Evolutionary conservation across 1,140 invertebrate species (phyloP), one percentile per base, ranked within the genome.

Genomic region (Hycleus phaleratus): DNA sequence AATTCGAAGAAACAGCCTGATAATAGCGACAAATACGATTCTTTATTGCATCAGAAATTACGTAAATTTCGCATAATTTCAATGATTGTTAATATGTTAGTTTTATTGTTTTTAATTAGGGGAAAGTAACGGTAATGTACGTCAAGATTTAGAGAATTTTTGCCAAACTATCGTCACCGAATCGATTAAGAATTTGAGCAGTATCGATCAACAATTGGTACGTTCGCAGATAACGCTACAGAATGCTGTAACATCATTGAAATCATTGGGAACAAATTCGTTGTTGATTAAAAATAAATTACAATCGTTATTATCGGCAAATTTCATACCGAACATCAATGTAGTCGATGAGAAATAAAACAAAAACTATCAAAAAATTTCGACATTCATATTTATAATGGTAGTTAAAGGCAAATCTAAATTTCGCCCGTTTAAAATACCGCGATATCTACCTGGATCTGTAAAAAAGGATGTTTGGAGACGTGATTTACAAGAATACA

Each of bases 201-300:
- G 49, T 6, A 53, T 66, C 55, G 71, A 73, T 26, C 64, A 70
- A 49, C 63, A 73, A 32, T 51, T 73, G 32, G 48, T 73, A 26
- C 64, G 67, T 45, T 73, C 70, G 0, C 71, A 73, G 63, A 43
- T 70, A 8, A 71, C 69, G 3, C 32, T 72, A 38, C 71, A 73
- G 62, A 60, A 63, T 40, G 68, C 70, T 6, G 61, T 72, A 3
- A 65, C 63, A 40, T 70, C 70, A 3, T 45, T 73, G 26, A 64
- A 67, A 44, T 45, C 60, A 1, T 56, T 73, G 5, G 65, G 68
- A 58, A 43, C 62, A 26, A 70, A 70, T 57, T 68, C 70, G 6
- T 45, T 66, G 32, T 50, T 60, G 8, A 56, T 73, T 25, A 71
- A 70, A 58, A 65, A 67, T 57, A 72, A 69, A 48, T 46, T 72